Evolutionary conservation across 2,113 vertebrate species (phyloP), one percentile per base, ranked within the genome.

Genomic region (Eptatretus burgeri): DNA sequence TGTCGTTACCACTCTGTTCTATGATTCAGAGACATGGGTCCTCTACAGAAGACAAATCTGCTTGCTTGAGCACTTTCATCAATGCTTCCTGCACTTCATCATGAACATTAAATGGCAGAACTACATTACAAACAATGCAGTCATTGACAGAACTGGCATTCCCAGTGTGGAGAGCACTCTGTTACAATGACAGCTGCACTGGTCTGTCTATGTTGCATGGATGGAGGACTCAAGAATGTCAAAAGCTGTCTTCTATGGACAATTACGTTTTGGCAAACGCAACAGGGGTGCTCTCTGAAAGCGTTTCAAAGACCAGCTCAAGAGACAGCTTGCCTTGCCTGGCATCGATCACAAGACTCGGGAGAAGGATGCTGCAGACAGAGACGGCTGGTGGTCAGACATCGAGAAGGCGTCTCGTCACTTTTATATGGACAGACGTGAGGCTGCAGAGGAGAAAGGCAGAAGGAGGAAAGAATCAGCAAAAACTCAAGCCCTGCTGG

Each of bases 221-320:
- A 56, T 56, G 52, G n/a, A n/a, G n/a, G n/a, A n/a, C n/a, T n/a
- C n/a, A n/a, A n/a, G n/a, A n/a, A n/a, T n/a, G n/a, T n/a, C n/a
- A n/a, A n/a, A n/a, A n/a, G n/a, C n/a, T n/a, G n/a, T n/a, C n/a
- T n/a, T n/a, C n/a, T n/a, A n/a, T 14, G 17, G 52, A 17, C 14
- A 56, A 17, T 56, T 56, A 7, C 17, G 52, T 56, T 17, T 5
- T 56, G 52, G 52, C 14, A 56, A 56, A 17, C 14, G 52, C 14
- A 17, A 56, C 52, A 56, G 52, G 52, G 17, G 52, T 56, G 52
- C 14, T 16, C 52, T 17, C 17, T 17, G 5, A 8, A 56, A 17
- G 17, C 52, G 52, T 17, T 56, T 56, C 52, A 56, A 16, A 17
- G 52, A 56, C 52, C 52, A 56, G 52, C 52, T 56, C 52, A n/a